phyloP scores from a whole-genome alignment of 2,113 vertebrate species.

The Sapajus apella region DNA sequence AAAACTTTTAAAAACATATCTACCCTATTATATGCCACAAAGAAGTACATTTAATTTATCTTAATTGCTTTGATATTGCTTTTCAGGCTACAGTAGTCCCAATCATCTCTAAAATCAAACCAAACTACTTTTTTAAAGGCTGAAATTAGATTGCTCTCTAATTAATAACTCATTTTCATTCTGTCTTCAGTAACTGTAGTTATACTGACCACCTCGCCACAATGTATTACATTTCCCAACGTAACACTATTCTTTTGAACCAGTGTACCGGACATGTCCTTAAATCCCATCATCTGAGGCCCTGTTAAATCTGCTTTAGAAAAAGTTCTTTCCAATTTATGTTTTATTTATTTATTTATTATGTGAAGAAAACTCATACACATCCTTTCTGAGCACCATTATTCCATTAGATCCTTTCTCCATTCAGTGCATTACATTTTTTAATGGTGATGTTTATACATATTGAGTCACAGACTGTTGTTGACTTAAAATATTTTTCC shows the following conservation, averaged over 20 bases:
- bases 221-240: neutral
- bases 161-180: neutral
- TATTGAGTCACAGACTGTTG: neutral
- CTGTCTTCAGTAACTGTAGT: neutral
- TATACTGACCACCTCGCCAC: neutral
- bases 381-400: neutral
- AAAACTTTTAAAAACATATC: neutral
- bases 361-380: neutral
- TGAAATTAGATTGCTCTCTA: neutral
- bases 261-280: neutral
- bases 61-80: neutral
- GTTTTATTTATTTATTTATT: neutral
- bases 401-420: neutral
- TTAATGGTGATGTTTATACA: neutral
- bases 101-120: neutral
- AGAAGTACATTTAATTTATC: neutral
- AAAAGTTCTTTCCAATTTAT: neutral
- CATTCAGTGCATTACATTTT: neutral
- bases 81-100: neutral
- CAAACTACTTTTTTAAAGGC: neutral
- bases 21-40: neutral
- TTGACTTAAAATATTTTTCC: neutral
- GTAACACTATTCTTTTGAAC: neutral
- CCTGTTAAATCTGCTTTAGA: neutral
- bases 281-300: neutral